Base-by-base conservation (phyloP, 1,140 invertebrate genomes). In the Ceratitis capitata region DNA sequence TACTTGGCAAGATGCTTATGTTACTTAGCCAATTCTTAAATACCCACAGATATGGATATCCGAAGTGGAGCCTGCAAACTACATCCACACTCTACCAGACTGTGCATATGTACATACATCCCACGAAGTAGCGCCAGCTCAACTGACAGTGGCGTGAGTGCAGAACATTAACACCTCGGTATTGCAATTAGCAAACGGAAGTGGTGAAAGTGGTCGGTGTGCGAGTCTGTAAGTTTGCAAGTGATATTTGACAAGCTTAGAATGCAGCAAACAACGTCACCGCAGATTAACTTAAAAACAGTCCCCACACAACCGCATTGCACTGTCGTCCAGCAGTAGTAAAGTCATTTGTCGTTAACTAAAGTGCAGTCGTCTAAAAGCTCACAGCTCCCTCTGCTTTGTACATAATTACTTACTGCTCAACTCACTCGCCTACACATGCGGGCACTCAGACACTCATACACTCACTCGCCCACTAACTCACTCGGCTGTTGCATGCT, bases 281-380 rank as follows among this genome's bases (percentile, higher is more conserved):
- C 69, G 39, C 69, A 78, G 69, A 78, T 78, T 78, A 78, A 78
- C 69, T 45, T n/a, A 78, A 39, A 78, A 23, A 23, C 39, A 23
- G 19, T 78, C 2, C 29, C 14, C 32, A 69, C 61, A 69, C 19
- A 10, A 35, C 51, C 0, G 51, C 14, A 53, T 16, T 35, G 51
- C 69, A 64, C 61, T 1, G 12, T 35, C 69, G 32, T 29, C 58
- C 58, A 61, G 51, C n/a, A 47, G n/a, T 53, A 53, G 51, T 53
- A 29, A 19, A 69, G 32, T 19, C 9, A 78, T 78, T 45, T 47
- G 69, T 26, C 23, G 69, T 78, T 47, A 42, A 26, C n/a, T 23
- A 23, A 78, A 10, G 6, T 78, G 69, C 14, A 78, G 69, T 78
- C 69, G 19, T 45, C 39, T 26, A 45, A 42, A 45, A 78, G 69